Conservation (phyloP, 2,888 invertebrate species). For the Polylopha cassiicola region DNA sequence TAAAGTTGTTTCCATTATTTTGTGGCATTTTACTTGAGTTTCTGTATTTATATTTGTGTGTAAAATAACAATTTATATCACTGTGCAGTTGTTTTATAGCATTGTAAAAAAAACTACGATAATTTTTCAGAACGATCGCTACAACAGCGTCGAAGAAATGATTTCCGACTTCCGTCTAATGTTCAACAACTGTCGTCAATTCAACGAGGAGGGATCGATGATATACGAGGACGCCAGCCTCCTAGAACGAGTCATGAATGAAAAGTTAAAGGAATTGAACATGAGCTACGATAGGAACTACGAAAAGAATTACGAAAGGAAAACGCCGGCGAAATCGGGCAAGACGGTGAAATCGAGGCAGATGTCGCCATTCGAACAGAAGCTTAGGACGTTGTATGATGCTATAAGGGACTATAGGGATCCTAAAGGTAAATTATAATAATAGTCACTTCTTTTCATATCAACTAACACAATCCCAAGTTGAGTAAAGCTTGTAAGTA, state of each 20-base stretch:
- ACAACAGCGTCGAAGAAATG: constrained; percentile 89
- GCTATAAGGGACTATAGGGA: constrained; percentile 90
- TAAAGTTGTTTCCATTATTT: too few species aligned
- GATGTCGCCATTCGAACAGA: constrained; percentile 81
- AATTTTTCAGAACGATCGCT: constrained; percentile 80
- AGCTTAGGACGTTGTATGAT: constrained; percentile 90
- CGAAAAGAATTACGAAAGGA: constrained; percentile 60
- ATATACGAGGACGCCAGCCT: constrained; percentile 96
- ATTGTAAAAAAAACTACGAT: not conserved
- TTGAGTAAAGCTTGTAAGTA: too few species aligned
- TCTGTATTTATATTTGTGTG: too few species aligned
- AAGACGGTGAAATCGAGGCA: constrained; percentile 63
- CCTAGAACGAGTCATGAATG: constrained; percentile 89
- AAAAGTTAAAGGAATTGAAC: constrained; percentile 87
- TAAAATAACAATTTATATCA: too few species aligned
- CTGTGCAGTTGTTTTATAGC: too few species aligned
- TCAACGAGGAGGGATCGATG: constrained; percentile 95
- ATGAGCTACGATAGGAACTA: too few species aligned
- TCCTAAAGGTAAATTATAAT: constrained; percentile 58
- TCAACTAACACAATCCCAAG: too few species aligned
- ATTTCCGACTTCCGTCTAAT: constrained; percentile 93
- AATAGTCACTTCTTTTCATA: too few species aligned
- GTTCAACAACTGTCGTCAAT: constrained; percentile 98
- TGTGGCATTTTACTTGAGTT: too few species aligned
- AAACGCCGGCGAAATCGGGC: constrained; percentile 72